These are phyloP conservation scores for Melikaiella ostensackeni DNA, from an alignment of 2,888 invertebrate genomes.

Conservation along the genomic window DNA sequence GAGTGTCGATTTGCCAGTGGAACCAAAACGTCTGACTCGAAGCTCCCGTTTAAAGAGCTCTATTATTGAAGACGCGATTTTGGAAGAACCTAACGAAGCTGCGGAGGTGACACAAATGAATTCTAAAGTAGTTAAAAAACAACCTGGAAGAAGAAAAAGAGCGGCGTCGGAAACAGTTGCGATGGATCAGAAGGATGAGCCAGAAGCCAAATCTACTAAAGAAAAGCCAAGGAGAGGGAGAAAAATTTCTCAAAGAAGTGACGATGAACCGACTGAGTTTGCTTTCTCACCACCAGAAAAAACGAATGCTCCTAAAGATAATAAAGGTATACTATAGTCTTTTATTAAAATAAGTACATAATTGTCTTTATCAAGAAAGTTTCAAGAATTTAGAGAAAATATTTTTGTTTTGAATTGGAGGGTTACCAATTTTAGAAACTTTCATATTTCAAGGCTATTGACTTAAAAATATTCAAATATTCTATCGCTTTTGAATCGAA, in stretches of 20 bases:
- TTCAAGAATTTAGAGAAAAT: not conserved
- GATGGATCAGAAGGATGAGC: constrained; percentile 40
- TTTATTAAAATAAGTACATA: not conserved
- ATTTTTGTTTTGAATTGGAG: not conserved
- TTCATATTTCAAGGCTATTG: too few species aligned
- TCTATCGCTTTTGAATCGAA: too few species aligned
- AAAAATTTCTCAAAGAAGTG: constrained; percentile 57
- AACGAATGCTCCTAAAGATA: constrained; percentile 54
- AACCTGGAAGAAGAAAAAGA: constrained; percentile 57
- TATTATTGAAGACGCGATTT: constrained; percentile 55
- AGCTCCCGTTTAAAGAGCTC: constrained; percentile 54
- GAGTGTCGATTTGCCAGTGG: constrained; percentile 61
- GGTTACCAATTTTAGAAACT: too few species aligned
- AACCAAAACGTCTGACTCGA: constrained; percentile 56
- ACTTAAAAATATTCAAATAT: too few species aligned
- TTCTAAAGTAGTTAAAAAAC: constrained; percentile 46
- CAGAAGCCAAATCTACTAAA: constrained; percentile 40
- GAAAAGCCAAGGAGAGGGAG: constrained; percentile 53
- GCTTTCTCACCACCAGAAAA: constrained; percentile 64
- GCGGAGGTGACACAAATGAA: constrained; percentile 37
- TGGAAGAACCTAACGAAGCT: constrained; percentile 53
- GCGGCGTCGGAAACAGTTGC: constrained; percentile 50
- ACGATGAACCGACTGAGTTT: constrained; percentile 50
- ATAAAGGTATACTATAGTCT: constrained; percentile 22
- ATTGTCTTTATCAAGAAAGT: not conserved